Evolutionary conservation across 2,797 vertebrate species (phyloP).

Genomic region (Varecia variegata): DNA sequence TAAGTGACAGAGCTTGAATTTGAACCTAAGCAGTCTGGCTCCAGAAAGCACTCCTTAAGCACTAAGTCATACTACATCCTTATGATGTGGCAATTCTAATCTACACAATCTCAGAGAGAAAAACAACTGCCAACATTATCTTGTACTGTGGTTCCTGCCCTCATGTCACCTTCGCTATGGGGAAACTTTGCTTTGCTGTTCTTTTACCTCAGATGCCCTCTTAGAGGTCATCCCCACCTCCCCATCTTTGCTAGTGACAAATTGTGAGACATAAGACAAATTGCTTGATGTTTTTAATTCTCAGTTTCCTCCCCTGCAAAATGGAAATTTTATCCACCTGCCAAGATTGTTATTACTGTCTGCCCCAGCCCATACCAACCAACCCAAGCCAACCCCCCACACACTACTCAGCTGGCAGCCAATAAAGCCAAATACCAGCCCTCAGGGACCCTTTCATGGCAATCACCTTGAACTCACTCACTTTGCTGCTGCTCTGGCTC

Average conservation of each 20-base stretch:
- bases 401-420: not conserved
- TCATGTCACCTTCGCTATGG: not conserved
- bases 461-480: not conserved
- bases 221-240: not conserved
- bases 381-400: not conserved
- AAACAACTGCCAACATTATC: conserved; percentile 1
- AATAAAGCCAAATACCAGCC: conserved; percentile 9
- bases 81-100: not conserved
- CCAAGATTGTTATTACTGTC: conserved; percentile 4
- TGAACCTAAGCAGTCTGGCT: not conserved
- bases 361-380: not conserved
- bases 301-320: conserved; percentile 2
- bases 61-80: not conserved
- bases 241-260: not conserved
- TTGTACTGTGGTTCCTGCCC: not conserved
- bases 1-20: not conserved
- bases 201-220: not conserved
- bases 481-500: not conserved
- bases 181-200: not conserved
- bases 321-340: not conserved
- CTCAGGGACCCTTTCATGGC: not conserved
- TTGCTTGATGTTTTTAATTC: not conserved
- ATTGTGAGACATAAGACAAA: conserved; percentile 10
- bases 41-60: conserved; percentile 5
- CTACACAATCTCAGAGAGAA: not conserved